Evolutionary conservation across 2,113 vertebrate genomes (phyloP).

Genomic region (Ptyas mucosa): DNA sequence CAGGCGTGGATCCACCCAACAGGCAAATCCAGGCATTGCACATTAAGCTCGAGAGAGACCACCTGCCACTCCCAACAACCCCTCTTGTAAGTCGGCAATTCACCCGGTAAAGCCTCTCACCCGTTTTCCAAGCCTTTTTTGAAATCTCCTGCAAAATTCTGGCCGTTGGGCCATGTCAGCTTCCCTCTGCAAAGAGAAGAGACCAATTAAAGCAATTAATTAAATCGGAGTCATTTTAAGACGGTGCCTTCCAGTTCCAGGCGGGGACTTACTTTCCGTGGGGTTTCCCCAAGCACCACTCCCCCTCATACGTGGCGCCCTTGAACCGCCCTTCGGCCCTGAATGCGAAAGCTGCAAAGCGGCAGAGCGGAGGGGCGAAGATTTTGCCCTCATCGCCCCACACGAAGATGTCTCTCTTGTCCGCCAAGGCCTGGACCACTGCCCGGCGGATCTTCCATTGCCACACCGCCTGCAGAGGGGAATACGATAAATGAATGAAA

Average conservation of each 20-base stretch:
- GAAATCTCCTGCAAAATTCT: constrained; percentile 70
- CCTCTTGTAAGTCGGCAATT: fast-evolving
- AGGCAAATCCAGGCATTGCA: background rate
- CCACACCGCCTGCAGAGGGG: constrained; percentile 65
- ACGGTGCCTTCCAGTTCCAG: background rate
- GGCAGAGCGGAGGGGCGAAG: background rate
- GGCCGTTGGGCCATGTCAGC: constrained; percentile 69
- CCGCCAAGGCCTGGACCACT: constrained; percentile 61
- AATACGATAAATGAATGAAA: too few species aligned
- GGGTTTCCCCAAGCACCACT: constrained; percentile 66
- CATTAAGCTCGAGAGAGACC: background rate
- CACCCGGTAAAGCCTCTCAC: constrained; percentile 44
- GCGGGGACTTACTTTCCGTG: constrained; percentile 71
- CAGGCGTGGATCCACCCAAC: background rate
- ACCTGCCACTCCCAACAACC: background rate
- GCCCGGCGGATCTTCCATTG: constrained; percentile 69
- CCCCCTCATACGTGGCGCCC: constrained; percentile 67
- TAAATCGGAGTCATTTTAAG: background rate
- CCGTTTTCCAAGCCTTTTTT: constrained; percentile 72
- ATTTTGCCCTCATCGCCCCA: constrained; percentile 50
- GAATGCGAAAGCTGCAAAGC: constrained; percentile 61
- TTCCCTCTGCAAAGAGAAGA: constrained; percentile 67
- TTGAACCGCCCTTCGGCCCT: constrained; percentile 53
- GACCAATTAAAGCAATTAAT: fast-evolving
- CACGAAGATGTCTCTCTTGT: constrained; percentile 63